Evolutionary conservation across 2,888 invertebrate genomes (phyloP).

Genomic region (Erpobdella octoculata): DNA sequence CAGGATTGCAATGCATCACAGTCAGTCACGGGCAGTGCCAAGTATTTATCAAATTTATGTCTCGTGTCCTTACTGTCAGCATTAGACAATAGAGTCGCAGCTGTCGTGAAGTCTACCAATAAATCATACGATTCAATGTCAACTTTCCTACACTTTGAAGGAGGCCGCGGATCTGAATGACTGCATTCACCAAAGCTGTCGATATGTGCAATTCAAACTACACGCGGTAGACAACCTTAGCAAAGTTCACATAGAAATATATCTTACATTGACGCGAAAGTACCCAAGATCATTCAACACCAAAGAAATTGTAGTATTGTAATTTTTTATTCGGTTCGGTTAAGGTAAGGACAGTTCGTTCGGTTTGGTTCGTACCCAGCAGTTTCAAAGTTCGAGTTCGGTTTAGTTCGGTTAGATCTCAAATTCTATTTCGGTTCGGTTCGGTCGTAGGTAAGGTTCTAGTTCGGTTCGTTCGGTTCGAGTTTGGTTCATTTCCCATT

Average conservation of each 20-base stretch:
- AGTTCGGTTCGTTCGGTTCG: too few species aligned
- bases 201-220: neutral
- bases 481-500: too few species aligned
- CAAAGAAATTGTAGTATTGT: neutral
- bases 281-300: neutral
- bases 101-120: too few species aligned
- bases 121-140: neutral
- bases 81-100: neutral
- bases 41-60: neutral
- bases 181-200: neutral
- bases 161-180: neutral
- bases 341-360: too few species aligned
- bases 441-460: too few species aligned
- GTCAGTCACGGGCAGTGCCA: neutral
- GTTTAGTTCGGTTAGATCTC: too few species aligned
- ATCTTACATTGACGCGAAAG: neutral
- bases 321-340: too few species aligned
- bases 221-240: neutral
- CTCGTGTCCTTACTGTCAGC: neutral
- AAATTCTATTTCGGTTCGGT: too few species aligned
- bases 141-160: neutral
- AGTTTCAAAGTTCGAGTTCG: too few species aligned
- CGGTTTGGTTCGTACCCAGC: too few species aligned
- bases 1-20: neutral
- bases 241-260: too few species aligned